Evolutionary conservation across 2,888 invertebrate species (phyloP).

Genomic region (Axea sp.): DNA sequence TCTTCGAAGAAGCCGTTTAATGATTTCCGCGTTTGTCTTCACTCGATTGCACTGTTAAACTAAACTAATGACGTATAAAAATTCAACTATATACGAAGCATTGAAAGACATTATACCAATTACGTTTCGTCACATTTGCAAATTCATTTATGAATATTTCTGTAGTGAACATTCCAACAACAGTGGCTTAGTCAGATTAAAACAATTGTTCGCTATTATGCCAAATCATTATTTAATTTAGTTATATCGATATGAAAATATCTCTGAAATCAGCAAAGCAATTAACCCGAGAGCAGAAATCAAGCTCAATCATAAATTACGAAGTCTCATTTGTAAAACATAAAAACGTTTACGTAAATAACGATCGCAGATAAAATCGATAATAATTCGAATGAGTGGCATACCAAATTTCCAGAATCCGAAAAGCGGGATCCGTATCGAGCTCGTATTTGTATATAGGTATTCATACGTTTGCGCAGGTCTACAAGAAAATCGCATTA

Average conservation of each 20-base stretch:
- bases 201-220: too few relatives aligned
- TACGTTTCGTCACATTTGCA: background rate
- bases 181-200: too few relatives aligned
- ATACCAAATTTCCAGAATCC: conserved; percentile 41
- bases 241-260: too few relatives aligned
- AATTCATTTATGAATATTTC: too few relatives aligned
- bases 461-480: conserved; percentile 43
- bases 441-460: conserved; percentile 34
- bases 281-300: conserved; percentile 11
- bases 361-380: conserved; percentile 47
- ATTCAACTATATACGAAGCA: conserved; percentile 2
- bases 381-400: conserved; percentile 47
- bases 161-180: too few relatives aligned
- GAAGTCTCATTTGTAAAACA: conserved; percentile 40
- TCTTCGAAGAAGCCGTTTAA: conserved; percentile 55
- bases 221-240: too few relatives aligned
- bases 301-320: conserved; percentile 29
- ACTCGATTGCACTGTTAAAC: conserved; percentile 50
- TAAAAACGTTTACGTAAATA: conserved; percentile 38
- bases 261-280: too few relatives aligned
- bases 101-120: conserved; percentile 19
- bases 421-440: conserved; percentile 33
- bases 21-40: conserved; percentile 58
- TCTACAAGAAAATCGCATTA: conserved; percentile 74
- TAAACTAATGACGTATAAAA: conserved; percentile 18